phyloP scores from a whole-genome alignment of 2,113 vertebrate species.

The Eulemur rufifrons region DNA sequence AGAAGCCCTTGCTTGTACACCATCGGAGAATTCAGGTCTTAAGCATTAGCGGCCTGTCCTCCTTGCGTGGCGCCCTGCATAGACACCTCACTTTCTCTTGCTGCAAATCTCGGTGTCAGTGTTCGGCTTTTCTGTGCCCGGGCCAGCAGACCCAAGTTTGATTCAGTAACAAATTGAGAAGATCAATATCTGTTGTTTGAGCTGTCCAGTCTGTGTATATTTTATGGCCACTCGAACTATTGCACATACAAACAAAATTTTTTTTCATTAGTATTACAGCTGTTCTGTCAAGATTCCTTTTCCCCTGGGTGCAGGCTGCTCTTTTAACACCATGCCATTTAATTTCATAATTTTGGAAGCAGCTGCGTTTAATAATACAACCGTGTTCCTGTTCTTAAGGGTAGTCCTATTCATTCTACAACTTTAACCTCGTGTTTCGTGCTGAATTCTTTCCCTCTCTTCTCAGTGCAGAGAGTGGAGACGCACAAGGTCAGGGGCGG shows the following conservation, averaged over 20 bases:
- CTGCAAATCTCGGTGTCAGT: too few relatives aligned
- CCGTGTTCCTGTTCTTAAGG: neutral
- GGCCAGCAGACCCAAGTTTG: too few relatives aligned
- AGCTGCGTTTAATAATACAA: neutral
- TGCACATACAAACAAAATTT: neutral
- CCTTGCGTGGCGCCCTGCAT: too few relatives aligned
- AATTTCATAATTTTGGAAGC: neutral
- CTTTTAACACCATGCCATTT: neutral
- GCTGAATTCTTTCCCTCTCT: neutral
- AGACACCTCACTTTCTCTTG: too few relatives aligned
- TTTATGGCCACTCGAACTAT: neutral
- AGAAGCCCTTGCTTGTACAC: too few relatives aligned
- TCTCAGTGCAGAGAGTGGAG: neutral
- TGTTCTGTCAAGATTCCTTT: neutral
- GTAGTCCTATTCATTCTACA: neutral
- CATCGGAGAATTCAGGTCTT: too few relatives aligned
- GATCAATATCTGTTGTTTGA: neutral
- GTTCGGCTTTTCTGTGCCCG: too few relatives aligned
- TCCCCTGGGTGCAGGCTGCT: neutral
- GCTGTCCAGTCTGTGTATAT: neutral
- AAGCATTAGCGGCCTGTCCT: too few relatives aligned
- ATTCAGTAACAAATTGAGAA: neutral
- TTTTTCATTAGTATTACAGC: neutral
- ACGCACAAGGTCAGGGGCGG: fast-evolving
- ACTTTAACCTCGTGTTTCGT: too few relatives aligned